Percentiles rank a stretch among this genome's conserved stretches.
These are phyloP conservation scores for Spinus pinus DNA, from an alignment of 2,797 vertebrate species.

Conservation along the genomic window DNA sequence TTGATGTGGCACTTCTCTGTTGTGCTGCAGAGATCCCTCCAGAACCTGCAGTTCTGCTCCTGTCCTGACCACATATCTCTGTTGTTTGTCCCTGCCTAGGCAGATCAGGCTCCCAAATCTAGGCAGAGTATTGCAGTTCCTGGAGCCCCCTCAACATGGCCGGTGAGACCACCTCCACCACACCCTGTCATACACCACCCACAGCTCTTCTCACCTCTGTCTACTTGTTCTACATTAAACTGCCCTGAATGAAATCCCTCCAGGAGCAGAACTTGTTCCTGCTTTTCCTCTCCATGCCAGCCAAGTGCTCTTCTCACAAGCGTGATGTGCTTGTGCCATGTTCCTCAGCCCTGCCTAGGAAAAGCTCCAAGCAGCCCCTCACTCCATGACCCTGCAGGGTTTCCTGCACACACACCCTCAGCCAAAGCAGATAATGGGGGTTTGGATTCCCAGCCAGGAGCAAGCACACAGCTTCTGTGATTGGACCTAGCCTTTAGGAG, in stretches of 20 bases:
- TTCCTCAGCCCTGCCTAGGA: neutral
- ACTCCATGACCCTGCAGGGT: neutral
- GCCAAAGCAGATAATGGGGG: rapidly evolving
- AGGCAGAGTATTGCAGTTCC: neutral
- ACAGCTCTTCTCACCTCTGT: neutral
- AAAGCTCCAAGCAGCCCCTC: neutral
- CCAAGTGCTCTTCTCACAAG: neutral
- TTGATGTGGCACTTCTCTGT: neutral
- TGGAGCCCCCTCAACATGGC: neutral
- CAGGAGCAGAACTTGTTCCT: neutral
- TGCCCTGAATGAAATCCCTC: neutral
- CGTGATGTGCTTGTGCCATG: rapidly evolving
- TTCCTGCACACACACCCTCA: rapidly evolving
- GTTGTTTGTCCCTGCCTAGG: neutral
- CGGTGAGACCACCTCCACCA: neutral
- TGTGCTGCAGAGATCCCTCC: neutral
- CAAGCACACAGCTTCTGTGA: neutral
- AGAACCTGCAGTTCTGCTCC: neutral
- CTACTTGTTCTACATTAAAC: neutral
- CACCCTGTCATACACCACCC: neutral
- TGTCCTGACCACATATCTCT: neutral
- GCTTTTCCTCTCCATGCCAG: neutral
- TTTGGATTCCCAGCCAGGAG: neutral
- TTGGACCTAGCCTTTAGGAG: neutral
- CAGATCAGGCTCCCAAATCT: neutral